Base-by-base conservation (phyloP, 2,888 invertebrate genomes). In the Tenthredo distinguenda region DNA sequence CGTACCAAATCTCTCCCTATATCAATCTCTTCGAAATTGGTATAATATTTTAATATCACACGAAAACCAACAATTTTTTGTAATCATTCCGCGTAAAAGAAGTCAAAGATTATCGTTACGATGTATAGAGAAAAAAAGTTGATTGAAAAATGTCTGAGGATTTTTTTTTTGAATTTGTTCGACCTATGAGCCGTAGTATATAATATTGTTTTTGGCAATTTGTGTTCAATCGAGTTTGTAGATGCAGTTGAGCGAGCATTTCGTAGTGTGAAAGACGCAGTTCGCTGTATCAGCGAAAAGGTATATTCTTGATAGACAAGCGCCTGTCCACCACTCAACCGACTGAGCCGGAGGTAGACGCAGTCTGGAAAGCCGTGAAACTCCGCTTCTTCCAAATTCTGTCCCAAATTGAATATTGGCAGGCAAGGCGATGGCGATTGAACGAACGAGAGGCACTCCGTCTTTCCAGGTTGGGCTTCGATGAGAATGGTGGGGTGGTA, bases 361-460 rank as follows among this genome's bases (percentile, higher is more conserved):
- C 31, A 77, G 77, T 77, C 77, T 55, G 77, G n/a, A 50, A 31
- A 55, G 55, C 77, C 31, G 55, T 77, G 77, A 77, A 55, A 77
- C 55, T n/a, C 55, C 77, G 31, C 81, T 58, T 81, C 62, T 62
- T 40, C 81, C 68, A 83, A 68, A 83, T 83, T 68, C 71, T 68
- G 83, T 83, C 65, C 18, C n/a, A 83, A 83, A 83, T 83, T 83
- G 83, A 83, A 83, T 83, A 83, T 83, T 83, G 83, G 68, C 47
- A 68, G 83, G 68, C 31, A 68, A 68, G 83, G 68, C 31, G 47
- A 83, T 68, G 68, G 83, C 83, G 83, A 83, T 83, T 71, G 83
- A 83, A 71, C 83, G 83, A 62, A 71, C 83, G 83, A 83, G 83
- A 83, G 83, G 71, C 68, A 83, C 83, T 83, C 83, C 71, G 83